These are phyloP conservation scores for Phyllotis vaccarum DNA, from an alignment of 2,797 vertebrate genomes.

Conservation along the genomic window DNA sequence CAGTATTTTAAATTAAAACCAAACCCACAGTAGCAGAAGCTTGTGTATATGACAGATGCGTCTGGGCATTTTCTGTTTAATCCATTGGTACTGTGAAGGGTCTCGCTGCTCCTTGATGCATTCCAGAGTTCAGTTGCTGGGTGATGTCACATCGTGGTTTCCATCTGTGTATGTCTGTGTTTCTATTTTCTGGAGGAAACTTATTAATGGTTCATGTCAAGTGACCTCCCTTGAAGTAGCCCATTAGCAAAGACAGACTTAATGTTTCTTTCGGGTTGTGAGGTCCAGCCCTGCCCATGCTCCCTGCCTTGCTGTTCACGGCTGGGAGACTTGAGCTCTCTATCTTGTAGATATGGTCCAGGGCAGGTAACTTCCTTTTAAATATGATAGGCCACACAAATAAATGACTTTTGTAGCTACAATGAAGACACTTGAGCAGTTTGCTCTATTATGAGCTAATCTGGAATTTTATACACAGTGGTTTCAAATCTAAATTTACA, in stretches of 20 bases:
- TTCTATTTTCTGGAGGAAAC: constrained; percentile 72
- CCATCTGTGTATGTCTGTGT: constrained; percentile 69
- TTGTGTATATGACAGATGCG: constrained; percentile 75
- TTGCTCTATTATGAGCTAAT: constrained; percentile 78
- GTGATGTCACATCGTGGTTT: constrained; percentile 80
- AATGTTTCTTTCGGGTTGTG: not conserved
- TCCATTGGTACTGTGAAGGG: constrained; percentile 75
- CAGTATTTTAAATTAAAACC: constrained; percentile 58
- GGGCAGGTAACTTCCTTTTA: constrained; percentile 38
- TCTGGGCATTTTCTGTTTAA: constrained; percentile 72
- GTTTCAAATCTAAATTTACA: constrained; percentile 73
- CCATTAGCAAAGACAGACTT: not conserved
- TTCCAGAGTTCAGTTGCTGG: constrained; percentile 78
- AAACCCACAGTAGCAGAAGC: constrained; percentile 46
- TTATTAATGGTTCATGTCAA: constrained; percentile 63
- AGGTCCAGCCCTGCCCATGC: not conserved
- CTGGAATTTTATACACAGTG: constrained; percentile 82
- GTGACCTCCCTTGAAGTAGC: constrained; percentile 14
- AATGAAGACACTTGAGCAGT: constrained; percentile 17
- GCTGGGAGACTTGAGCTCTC: constrained; percentile 29
- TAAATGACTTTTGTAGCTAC: constrained; percentile 51
- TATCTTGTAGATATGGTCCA: constrained; percentile 46
- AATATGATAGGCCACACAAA: not conserved
- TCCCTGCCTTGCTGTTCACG: not conserved
- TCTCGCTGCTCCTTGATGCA: constrained; percentile 62